Evolutionary conservation across 2,113 vertebrate genomes (phyloP).

Genomic region (Cepphus grylle): DNA sequence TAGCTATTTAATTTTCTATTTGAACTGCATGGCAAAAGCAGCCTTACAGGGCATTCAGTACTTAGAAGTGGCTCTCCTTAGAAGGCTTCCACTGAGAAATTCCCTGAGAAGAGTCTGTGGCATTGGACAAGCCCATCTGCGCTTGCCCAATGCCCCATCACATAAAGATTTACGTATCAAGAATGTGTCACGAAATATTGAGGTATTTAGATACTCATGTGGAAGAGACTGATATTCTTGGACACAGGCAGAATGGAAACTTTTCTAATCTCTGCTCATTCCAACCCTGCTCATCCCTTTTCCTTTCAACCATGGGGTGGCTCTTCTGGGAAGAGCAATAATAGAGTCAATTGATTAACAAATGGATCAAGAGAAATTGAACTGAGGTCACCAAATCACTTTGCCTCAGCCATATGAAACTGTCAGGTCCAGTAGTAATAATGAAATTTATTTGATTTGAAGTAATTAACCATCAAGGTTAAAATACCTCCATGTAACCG

Average conservation of each 20-base stretch:
- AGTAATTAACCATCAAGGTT: background rate
- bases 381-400: background rate
- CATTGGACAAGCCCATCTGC: background rate
- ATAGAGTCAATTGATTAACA: background rate
- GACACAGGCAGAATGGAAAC: background rate
- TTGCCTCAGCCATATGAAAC: background rate
- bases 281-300: background rate
- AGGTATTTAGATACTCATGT: accelerated
- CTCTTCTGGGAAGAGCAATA: background rate
- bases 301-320: background rate
- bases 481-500: accelerated
- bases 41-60: background rate
- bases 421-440: background rate
- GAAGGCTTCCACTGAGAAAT: background rate
- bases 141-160: background rate
- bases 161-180: background rate
- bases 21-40: accelerated
- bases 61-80: background rate
- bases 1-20: background rate
- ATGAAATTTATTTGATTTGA: background rate
- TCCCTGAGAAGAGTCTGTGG: background rate
- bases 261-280: background rate
- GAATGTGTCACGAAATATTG: accelerated
- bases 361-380: background rate
- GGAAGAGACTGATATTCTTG: background rate